Base-by-base conservation (phyloP, 2,888 invertebrate genomes). In the Phyllotreta striolata region DNA sequence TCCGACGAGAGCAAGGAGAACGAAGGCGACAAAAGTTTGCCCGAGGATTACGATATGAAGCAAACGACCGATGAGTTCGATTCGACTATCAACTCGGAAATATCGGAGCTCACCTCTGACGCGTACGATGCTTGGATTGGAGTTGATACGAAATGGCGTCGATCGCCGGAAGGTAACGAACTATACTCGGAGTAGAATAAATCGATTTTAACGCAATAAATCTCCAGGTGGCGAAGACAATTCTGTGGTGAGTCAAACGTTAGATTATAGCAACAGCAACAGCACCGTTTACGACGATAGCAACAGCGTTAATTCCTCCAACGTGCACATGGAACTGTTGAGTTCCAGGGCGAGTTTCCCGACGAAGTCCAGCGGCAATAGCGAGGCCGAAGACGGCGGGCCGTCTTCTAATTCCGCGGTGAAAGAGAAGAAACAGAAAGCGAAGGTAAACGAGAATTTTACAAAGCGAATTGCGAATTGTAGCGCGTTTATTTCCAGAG, bases 131-230 rank as follows among this genome's bases (percentile, higher is more conserved):
- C 81, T 54, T 91, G 91, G 91, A 84, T 89, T 34, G 82, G 83
- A 14, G 84, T 86, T 0, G 90, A 90, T 78, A 86, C 88, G 0
- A 89, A 89, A 74, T 87, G 88, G 79, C 83, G 91, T 63, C 85
- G 90, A 72, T 91, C 91, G 49, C 92, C 92, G 0, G 92, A 92
- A 85, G 91, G 91, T 83, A 13, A 39, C 13, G 38, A 39, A 12
- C 13, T 0, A n/a, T 0, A 13, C 3, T n/a, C n/a, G n/a, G n/a
- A n/a, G 10, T 7, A 5, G 10, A 10, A 14, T 47, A 24, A 12
- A 12, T 47, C 4, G 7, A 3, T 47, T 35, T 52, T 24, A 24
- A 24, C 4, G 4, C 4, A 4, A 8, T 37, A 44, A 55, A 37
- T 58, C 66, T 69, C 58, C 62, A 81, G 81, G 82, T 61, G 84